Conservation (phyloP, 1,140 invertebrate species). For the Lanistes nyassanus region DNA sequence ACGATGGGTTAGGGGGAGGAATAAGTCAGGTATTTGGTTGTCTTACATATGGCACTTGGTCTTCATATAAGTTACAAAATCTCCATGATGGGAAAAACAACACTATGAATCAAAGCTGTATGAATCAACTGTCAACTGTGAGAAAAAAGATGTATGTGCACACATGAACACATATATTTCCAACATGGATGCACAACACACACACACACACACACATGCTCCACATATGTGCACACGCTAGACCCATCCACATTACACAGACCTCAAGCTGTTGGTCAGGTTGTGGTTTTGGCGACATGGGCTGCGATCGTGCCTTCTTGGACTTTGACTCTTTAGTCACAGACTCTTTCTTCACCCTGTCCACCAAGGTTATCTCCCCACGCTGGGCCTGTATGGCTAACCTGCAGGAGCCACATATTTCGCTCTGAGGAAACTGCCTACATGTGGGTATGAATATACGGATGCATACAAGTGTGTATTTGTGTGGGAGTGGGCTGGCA, state of each 20-base stretch:
- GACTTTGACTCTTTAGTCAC: constrained; percentile 41
- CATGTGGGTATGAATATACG: too few relatives aligned
- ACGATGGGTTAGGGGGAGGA: not conserved
- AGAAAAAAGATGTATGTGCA: too few relatives aligned
- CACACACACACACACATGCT: too few relatives aligned
- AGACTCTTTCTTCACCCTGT: constrained; percentile 33
- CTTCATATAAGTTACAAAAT: too few relatives aligned
- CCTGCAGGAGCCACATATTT: constrained; percentile 35
- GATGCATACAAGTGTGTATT: too few relatives aligned
- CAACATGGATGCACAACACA: not conserved
- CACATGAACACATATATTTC: not conserved
- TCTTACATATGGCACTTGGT: too few relatives aligned
- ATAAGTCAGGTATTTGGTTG: not conserved
- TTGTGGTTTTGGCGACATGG: constrained; percentile 58
- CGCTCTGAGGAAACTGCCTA: too few relatives aligned
- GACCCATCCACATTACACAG: not conserved
- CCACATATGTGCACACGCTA: too few relatives aligned
- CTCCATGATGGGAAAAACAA: too few relatives aligned
- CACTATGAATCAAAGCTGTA: too few relatives aligned
- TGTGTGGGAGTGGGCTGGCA: too few relatives aligned
- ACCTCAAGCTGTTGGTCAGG: constrained; percentile 62
- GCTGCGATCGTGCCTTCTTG: constrained; percentile 55
- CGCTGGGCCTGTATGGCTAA: constrained; percentile 53
- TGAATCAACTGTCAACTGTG: too few relatives aligned
- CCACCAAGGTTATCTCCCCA: constrained; percentile 55